Conservation (phyloP, 2,888 invertebrate genomes). For the Xestia sexstrigata region DNA sequence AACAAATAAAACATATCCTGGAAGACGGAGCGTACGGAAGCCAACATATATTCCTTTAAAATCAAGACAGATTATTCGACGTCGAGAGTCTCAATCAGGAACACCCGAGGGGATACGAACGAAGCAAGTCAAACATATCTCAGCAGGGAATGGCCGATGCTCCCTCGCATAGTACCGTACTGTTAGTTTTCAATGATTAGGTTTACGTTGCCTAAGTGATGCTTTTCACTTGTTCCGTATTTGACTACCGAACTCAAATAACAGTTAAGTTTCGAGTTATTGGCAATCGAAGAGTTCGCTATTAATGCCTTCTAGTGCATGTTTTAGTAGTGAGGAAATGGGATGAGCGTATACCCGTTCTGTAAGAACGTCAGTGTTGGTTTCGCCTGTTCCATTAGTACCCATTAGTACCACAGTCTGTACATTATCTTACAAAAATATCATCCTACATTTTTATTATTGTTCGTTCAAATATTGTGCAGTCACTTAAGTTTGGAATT, state of each 20-base stretch:
- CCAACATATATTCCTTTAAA: conserved; percentile 49
- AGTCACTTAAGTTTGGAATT: not conserved
- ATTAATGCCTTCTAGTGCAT: conserved; percentile 42
- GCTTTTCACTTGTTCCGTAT: conserved; percentile 72
- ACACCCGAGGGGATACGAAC: conserved; percentile 65
- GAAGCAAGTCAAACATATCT: conserved; percentile 69
- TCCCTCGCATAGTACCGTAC: conserved; percentile 58
- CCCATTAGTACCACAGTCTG: not conserved
- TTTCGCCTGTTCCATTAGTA: conserved; percentile 16
- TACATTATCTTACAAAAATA: not conserved
- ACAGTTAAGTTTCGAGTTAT: conserved; percentile 60
- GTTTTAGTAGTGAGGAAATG: not conserved
- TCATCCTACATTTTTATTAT: not conserved
- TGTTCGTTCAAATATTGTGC: conserved; percentile 1
- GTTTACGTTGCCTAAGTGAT: conserved; percentile 79
- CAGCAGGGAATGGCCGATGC: conserved; percentile 56
- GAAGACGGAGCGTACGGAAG: conserved; percentile 29
- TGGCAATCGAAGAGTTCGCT: conserved; percentile 59
- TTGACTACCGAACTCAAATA: conserved; percentile 76
- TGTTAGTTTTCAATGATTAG: conserved; percentile 83
- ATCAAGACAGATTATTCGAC: conserved; percentile 59
- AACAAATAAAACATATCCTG: conserved; percentile 43
- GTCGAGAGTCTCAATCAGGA: conserved; percentile 64
- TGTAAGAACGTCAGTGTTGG: not conserved
- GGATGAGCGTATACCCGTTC: not conserved